A percentile compares a stretch with the other conserved stretches of the same genome.
These are phyloP conservation scores for Papilio machaon DNA, from an alignment of 1,140 invertebrate species.

Conservation along the genomic window DNA sequence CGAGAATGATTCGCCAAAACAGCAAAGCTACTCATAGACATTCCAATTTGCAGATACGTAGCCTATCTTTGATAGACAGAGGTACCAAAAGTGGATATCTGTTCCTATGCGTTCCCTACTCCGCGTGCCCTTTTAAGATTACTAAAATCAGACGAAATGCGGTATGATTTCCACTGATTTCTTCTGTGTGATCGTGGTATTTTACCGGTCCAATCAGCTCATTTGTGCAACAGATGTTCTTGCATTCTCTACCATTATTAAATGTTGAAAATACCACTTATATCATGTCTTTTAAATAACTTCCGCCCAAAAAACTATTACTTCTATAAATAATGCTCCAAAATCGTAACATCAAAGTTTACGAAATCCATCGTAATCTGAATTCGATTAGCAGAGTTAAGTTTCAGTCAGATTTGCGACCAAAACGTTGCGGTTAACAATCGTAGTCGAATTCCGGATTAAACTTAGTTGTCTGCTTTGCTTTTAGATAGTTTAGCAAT, in stretches of 20 bases:
- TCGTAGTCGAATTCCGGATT: constrained; percentile 27
- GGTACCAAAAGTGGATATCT: no score
- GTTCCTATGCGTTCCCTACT: no score
- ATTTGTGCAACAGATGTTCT: no score
- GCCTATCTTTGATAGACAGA: no score
- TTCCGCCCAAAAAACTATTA: not conserved
- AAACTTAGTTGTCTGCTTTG: constrained; percentile 25
- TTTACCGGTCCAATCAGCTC: no score
- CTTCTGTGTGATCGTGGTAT: no score
- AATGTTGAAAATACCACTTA: not conserved
- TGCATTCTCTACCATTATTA: not conserved
- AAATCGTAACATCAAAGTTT: constrained; percentile 29
- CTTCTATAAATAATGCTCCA: not conserved
- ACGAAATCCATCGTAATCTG: constrained; percentile 29
- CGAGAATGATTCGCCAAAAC: no score
- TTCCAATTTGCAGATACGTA: no score
- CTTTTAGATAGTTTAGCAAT: constrained; percentile 21
- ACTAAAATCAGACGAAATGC: no score
- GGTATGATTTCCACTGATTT: no score
- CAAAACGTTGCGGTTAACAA: constrained; percentile 26
- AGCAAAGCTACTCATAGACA: no score
- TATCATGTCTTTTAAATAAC: not conserved
- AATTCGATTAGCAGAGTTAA: constrained; percentile 36
- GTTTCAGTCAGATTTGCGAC: constrained; percentile 35
- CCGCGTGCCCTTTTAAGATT: no score